These are phyloP conservation scores for Gymnocypris eckloni DNA, from an alignment of 2,797 vertebrate genomes.

Conservation along the genomic window DNA sequence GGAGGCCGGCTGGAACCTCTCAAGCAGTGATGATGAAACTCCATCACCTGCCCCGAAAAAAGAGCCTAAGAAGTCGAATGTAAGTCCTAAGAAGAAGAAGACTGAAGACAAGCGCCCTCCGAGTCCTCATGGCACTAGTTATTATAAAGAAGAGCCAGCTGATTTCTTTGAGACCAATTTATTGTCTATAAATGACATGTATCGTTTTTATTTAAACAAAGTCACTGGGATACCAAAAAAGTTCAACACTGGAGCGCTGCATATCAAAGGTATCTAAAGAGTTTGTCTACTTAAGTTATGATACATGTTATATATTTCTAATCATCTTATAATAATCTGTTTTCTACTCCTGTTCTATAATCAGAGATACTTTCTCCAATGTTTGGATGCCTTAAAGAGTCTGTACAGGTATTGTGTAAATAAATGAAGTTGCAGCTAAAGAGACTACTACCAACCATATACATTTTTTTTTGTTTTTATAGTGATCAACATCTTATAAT, in stretches of 20 bases:
- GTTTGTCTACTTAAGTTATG: background rate
- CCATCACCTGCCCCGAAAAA: slow-evolving; percentile 47
- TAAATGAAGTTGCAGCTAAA: background rate
- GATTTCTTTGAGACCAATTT: slow-evolving; percentile 85
- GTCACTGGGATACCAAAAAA: slow-evolving; percentile 88
- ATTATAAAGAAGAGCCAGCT: slow-evolving; percentile 68
- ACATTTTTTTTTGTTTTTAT: slow-evolving; percentile 5
- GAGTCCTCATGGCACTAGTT: slow-evolving; percentile 68
- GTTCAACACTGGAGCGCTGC: slow-evolving; percentile 90
- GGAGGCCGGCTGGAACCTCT: slow-evolving; percentile 88
- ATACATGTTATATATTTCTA: background rate
- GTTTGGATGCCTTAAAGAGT: slow-evolving; percentile 92
- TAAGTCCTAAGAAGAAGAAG: slow-evolving; percentile 57
- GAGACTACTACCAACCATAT: background rate
- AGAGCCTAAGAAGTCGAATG: slow-evolving; percentile 42
- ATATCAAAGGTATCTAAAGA: slow-evolving; percentile 87
- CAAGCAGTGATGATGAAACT: slow-evolving; percentile 87
- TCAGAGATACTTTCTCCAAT: slow-evolving; percentile 95
- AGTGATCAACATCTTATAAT: slow-evolving; percentile 8
- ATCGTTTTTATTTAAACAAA: slow-evolving; percentile 94
- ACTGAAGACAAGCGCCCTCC: slow-evolving; percentile 68
- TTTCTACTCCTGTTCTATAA: slow-evolving; percentile 52
- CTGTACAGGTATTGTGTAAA: slow-evolving; percentile 84
- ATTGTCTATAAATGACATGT: slow-evolving; percentile 80
- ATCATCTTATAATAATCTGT: background rate